Conservation (phyloP, 2,888 invertebrate species). For the Agrotis puta region DNA sequence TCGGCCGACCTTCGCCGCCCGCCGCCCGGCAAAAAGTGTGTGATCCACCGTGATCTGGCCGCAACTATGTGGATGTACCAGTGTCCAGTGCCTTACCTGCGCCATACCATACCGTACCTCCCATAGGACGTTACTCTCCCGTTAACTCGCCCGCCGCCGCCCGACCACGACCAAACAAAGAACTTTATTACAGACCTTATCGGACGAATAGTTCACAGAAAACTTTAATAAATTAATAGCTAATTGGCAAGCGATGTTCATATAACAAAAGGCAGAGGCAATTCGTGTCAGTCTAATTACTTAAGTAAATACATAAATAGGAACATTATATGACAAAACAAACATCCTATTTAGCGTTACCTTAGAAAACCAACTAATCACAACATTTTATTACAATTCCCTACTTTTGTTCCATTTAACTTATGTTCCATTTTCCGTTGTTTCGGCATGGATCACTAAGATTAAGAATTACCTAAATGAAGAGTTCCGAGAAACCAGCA, state of each 20-base stretch:
- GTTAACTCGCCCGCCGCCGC: conserved; percentile 63
- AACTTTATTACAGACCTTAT: conserved; percentile 50
- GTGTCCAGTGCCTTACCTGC: conserved; percentile 72
- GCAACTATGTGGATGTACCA: conserved; percentile 81
- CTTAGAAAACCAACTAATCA: neutral
- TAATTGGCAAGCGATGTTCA: conserved; percentile 21
- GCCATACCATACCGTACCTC: conserved; percentile 68
- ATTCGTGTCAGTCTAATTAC: neutral
- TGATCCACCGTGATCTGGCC: conserved; percentile 77
- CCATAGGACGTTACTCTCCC: conserved; percentile 73
- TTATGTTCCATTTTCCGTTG: conserved; percentile 14
- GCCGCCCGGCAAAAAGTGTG: conserved; percentile 78
- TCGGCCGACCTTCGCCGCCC: conserved; percentile 84
- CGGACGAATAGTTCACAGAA: conserved; percentile 48
- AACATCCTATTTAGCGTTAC: neutral
- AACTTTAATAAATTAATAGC: conserved; percentile 33
- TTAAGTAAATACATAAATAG: neutral
- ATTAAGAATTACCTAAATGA: conserved; percentile 49
- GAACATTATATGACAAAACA: neutral
- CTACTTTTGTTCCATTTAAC: no score
- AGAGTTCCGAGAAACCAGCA: conserved; percentile 61
- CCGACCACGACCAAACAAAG: conserved; percentile 54
- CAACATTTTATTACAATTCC: neutral
- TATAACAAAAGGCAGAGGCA: conserved; percentile 3
- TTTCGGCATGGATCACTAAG: conserved; percentile 22